Evolutionary conservation across 2,113 vertebrate species (phyloP), one percentile per base, ranked within the genome.

Genomic region (Ophiodon elongatus): DNA sequence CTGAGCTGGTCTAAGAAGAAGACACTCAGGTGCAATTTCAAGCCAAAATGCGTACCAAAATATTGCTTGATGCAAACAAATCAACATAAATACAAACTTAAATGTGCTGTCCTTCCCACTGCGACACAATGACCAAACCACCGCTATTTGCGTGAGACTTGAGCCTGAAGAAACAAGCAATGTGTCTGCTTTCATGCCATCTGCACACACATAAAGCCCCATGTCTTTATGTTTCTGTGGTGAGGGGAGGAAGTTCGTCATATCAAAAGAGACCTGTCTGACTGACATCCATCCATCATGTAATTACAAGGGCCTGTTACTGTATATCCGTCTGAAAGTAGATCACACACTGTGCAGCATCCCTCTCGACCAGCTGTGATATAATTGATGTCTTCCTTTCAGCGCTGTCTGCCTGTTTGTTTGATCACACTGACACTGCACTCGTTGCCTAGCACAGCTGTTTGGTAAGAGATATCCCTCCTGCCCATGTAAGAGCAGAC

Each of bases 361-460:
- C 17, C 68, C 33, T 78, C 74, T 54, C 8, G 14, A 25, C 23
- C 71, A 75, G 82, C 71, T 80, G 80, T 83, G 64, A 76, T 81
- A 83, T 78, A 67, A 84, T 35, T 82, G 79, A 84, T 70, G 67
- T 78, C 65, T 79, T 86, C 66, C 67, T 69, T 35, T 88, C 56
- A 69, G 57, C 10, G 13, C 23, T 4, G 74, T 39, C 64, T 43
- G 47, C 45, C 37, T 50, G n/a, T 50, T 23, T 52, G 65, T 80
- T 66, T 77, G 74, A 69, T 71, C 45, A 67, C 76, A 50, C 33
- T 62, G 64, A 80, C 67, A 6, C 73, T 37, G 54, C 35, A 54
- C 41, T 63, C 39, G 47, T 79, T 80, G 57, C 63, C 62, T 54
- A 6, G 37, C 35, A 14, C 54, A 29, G 56, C 33, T 63, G 59